Base-by-base conservation (phyloP, 1,140 invertebrate species). In the Anoplolepis gracilipes region DNA sequence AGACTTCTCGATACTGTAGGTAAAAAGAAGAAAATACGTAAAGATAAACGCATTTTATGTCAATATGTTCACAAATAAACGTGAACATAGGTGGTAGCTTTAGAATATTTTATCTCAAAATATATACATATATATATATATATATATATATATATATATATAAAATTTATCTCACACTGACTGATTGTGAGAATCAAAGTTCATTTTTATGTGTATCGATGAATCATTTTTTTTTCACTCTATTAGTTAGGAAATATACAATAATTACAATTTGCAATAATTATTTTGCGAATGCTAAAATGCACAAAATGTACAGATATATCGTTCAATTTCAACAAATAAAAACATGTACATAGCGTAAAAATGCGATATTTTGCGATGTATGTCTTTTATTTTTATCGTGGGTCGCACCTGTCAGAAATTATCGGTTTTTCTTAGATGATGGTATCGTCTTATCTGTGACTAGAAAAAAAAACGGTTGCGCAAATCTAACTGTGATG, bases 401-500 rank as follows among this genome's bases (percentile, higher is more conserved):
- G 3, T 13, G 1, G 6, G 49, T 13, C 25, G 22, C 25, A 46
- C 30, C 16, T 79, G 46, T 19, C 62, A 28, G 59, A 72, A 81
- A 70, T 13, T 16, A 62, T 39, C 33, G 6, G 7, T 25, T 8
- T 67, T 22, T 13, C 1, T 22, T 19, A 6, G 57, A 46, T 79
- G 22, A 79, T 16, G 67, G 22, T n/a, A 79, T 13, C 13, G 8
- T 67, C 53, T 25, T 49, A 4, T 49, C 1, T 49, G 4, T 5
- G 62, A 79, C 39, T 79, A 67, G 62, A 79, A 55, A 79, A 55
- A 79, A 65, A 53, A 64, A 19, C 19, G 36, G n/a, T 33, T 22
- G n/a, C 22, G n/a, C 16, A 13, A 67, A 78, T 67, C 28, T 53
- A 46, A 42, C 4, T 25, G 39, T n/a, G 61, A 67, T 79, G 39